Conservation (phyloP, 1,140 invertebrate genomes). For the Drosophila tropicalis region DNA sequence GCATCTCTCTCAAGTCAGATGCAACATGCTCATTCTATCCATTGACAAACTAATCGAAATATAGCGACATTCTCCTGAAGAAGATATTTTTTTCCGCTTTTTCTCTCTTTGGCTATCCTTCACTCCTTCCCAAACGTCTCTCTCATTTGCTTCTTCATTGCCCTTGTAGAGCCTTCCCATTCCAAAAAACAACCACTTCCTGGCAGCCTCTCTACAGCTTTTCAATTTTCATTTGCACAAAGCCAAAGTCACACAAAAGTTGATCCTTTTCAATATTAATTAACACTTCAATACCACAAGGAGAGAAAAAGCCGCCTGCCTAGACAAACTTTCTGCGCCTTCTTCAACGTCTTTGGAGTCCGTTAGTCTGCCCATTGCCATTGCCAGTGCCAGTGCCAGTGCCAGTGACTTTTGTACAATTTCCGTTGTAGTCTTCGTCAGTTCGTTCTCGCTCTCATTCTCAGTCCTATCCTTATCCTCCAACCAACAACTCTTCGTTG, state of each 20-base stretch:
- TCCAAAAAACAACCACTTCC: not conserved
- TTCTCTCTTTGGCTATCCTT: no score
- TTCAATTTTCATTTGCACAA: constrained; percentile 61
- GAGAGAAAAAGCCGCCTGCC: constrained; percentile 20
- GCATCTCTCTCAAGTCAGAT: not conserved
- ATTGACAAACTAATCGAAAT: not conserved
- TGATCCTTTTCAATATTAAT: constrained; percentile 82
- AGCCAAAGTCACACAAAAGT: constrained; percentile 71
- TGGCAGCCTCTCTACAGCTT: constrained; percentile 39
- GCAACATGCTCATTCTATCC: not conserved
- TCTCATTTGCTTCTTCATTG: not conserved
- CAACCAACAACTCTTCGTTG: not conserved
- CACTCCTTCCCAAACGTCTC: no score
- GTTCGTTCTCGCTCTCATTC: not conserved
- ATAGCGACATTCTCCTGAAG: not conserved
- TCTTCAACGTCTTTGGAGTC: constrained; percentile 24
- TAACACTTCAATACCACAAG: constrained; percentile 81
- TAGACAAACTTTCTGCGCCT: constrained; percentile 67
- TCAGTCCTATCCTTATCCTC: not conserved
- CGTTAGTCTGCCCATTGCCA: constrained; percentile 37
- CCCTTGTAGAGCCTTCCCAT: not conserved
- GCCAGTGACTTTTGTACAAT: constrained; percentile 68
- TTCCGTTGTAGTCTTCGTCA: constrained; percentile 42
- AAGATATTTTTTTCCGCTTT: not conserved
- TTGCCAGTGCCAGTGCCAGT: not conserved